Percentiles rank a stretch among this genome's conserved stretches.
phyloP scores from a whole-genome alignment of 2,888 invertebrate genomes.

The Deroplatys truncata region DNA sequence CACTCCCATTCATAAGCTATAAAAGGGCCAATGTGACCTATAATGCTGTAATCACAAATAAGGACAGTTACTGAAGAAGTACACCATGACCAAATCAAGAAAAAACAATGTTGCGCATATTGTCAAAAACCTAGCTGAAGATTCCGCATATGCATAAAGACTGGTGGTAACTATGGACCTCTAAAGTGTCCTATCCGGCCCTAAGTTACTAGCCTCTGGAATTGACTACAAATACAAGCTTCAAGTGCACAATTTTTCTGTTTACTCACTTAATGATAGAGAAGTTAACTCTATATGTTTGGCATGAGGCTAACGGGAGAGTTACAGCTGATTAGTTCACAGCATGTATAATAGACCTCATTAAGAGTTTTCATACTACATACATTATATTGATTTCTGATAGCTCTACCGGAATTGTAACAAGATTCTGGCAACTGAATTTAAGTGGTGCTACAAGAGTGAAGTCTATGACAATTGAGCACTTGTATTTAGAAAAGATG shows the following conservation, averaged over 20 bases:
- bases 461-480: background rate
- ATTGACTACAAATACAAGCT: background rate
- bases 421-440: background rate
- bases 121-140: conserved; percentile 14
- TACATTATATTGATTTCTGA: background rate
- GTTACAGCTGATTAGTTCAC: too few species aligned
- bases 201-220: background rate
- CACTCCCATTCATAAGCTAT: too few species aligned
- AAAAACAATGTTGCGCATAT: conserved; percentile 4
- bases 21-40: conserved; percentile 24
- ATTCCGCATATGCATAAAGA: conserved; percentile 7
- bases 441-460: background rate
- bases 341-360: background rate
- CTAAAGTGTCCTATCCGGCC: background rate
- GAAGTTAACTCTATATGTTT: background rate
- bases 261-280: background rate
- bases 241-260: background rate
- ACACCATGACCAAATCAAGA: background rate
- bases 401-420: background rate
- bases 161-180: background rate
- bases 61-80: conserved; percentile 8
- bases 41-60: conserved; percentile 15
- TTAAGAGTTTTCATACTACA: too few species aligned
- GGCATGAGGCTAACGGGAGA: background rate
- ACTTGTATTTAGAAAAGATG: background rate